These are phyloP conservation scores for Anolis apletophallus DNA, from an alignment of 2,797 vertebrate species.

Conservation along the genomic window DNA sequence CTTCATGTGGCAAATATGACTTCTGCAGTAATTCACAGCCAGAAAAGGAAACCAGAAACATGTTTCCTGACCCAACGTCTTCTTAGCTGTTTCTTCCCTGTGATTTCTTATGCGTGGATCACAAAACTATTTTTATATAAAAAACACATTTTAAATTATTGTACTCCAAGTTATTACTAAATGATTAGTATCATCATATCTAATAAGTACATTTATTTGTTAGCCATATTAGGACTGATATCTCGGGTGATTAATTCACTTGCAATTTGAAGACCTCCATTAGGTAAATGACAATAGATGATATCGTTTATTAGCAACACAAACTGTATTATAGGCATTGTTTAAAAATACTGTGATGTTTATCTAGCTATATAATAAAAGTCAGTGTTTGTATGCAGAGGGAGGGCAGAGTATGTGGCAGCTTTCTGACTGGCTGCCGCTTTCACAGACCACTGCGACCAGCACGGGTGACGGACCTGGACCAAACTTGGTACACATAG, in stretches of 20 bases:
- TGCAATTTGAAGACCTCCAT: neutral
- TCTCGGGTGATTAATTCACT: neutral
- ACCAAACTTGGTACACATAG: no score
- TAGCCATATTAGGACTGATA: neutral
- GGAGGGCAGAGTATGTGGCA: no score
- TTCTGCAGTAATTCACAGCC: conserved; percentile 30
- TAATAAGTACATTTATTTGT: neutral
- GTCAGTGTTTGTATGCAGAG: no score
- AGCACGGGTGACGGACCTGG: no score
- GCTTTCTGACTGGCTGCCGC: no score
- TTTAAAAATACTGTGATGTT: no score
- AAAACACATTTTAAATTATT: neutral
- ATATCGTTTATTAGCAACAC: no score
- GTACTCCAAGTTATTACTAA: neutral
- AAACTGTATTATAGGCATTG: no score
- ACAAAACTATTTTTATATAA: no score
- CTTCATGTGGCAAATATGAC: conserved; percentile 61
- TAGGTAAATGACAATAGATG: no score
- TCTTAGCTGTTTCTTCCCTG: neutral
- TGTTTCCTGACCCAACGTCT: neutral
- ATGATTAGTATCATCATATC: neutral
- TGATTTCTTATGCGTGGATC: neutral
- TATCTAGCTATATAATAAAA: no score
- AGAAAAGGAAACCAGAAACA: neutral
- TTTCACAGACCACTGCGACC: no score